phyloP scores from a whole-genome alignment of 1,140 invertebrate genomes.

The Scaptomyza pallida region DNA sequence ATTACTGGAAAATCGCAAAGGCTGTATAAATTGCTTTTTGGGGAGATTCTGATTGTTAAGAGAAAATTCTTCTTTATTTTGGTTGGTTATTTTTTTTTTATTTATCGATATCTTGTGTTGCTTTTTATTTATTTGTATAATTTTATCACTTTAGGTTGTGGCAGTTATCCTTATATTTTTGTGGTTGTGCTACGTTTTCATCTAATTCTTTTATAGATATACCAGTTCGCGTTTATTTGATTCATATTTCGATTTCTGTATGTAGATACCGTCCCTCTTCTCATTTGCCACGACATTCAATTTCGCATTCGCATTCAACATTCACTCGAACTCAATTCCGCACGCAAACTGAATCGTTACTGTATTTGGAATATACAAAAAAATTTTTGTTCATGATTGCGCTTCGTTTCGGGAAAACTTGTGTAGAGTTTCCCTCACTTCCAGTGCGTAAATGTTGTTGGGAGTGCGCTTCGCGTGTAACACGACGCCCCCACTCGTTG shows the following conservation, averaged over 20 bases:
- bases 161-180: constrained; percentile 6
- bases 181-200: background rate
- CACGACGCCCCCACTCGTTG: constrained; percentile 6
- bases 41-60: constrained; percentile 6
- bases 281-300: constrained; percentile 16
- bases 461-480: constrained; percentile 23
- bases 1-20: constrained; percentile 60
- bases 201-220: constrained; percentile 6
- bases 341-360: constrained; percentile 80
- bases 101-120: constrained; percentile 32
- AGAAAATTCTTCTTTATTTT: constrained; percentile 23
- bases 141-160: constrained; percentile 16
- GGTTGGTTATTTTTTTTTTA: constrained; percentile 18
- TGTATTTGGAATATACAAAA: constrained; percentile 82
- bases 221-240: background rate
- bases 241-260: constrained; percentile 30
- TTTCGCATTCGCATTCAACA: constrained; percentile 53
- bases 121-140: constrained; percentile 8
- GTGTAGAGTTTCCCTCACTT: constrained; percentile 75
- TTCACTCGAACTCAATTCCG: constrained; percentile 74
- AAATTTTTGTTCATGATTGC: constrained; percentile 38
- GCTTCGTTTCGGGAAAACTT: constrained; percentile 61
- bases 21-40: constrained; percentile 17
- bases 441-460: constrained; percentile 76
- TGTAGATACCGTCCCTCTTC: constrained; percentile 16